Evolutionary conservation across 37 sponge, comb jelly and placozoan genomes (phyloP).

Genomic region (Aplysina aerophoba): DNA sequence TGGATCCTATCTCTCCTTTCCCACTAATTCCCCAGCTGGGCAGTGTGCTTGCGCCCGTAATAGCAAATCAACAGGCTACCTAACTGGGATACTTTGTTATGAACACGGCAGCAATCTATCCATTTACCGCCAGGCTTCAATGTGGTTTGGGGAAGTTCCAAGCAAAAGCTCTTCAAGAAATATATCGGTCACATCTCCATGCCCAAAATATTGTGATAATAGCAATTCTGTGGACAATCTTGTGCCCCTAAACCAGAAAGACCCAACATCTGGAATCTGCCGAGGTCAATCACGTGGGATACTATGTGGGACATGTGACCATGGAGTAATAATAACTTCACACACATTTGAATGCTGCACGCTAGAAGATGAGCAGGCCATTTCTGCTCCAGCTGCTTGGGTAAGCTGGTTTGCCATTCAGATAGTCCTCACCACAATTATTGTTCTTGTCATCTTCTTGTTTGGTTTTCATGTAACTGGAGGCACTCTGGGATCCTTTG

Average conservation of each 20-base stretch:
- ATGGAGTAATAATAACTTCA: background rate
- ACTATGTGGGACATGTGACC: constrained; percentile 2
- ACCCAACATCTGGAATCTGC: no score
- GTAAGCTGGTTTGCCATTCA: background rate
- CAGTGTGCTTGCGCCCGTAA: background rate
- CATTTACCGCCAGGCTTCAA: no score
- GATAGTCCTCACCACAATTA: background rate
- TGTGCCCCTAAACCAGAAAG: no score
- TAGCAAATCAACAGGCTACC: background rate
- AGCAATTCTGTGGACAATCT: no score
- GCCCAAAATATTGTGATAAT: no score
- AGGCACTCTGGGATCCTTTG: background rate
- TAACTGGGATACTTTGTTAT: background rate
- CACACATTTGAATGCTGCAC: background rate
- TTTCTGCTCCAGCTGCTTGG: constrained; percentile 4
- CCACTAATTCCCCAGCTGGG: background rate
- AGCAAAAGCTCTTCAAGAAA: no score
- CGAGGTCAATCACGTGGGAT: background rate
- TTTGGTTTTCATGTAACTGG: background rate
- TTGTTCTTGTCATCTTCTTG: background rate
- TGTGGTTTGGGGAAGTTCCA: no score
- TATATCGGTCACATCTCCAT: no score
- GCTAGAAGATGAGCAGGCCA: background rate
- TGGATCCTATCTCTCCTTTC: background rate
- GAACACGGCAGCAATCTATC: background rate